Conservation (phyloP, 2,888 invertebrate genomes). For the Leptinotarsa rubiginosa region DNA sequence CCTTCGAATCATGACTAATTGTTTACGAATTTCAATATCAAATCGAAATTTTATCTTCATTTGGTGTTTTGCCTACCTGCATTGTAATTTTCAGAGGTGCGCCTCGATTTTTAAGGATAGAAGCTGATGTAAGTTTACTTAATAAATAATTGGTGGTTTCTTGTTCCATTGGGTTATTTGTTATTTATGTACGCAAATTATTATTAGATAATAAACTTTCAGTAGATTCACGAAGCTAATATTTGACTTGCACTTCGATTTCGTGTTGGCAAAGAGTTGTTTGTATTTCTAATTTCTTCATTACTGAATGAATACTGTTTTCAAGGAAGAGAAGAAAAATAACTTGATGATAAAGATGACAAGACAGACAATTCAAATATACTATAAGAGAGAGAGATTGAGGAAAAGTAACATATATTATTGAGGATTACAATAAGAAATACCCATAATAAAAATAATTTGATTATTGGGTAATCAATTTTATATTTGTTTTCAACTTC, state of each 20-base stretch:
- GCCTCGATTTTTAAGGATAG: neutral
- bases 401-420: too few relatives aligned
- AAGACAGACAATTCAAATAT: too few relatives aligned
- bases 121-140: neutral
- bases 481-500: too few relatives aligned
- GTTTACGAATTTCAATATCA: constrained; percentile 1
- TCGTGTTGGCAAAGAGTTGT: neutral
- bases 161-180: neutral
- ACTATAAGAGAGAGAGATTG: too few relatives aligned
- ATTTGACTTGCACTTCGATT: neutral
- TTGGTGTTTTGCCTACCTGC: neutral
- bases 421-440: too few relatives aligned
- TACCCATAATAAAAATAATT: too few relatives aligned
- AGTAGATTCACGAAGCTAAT: neutral
- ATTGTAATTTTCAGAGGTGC: constrained; percentile 16
- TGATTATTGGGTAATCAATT: too few relatives aligned
- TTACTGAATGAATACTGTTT: neutral
- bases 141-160: constrained; percentile 11
- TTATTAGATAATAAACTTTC: constrained; percentile 1
- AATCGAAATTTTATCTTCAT: constrained; percentile 6
- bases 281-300: neutral
- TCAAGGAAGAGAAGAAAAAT: neutral
- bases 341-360: too few relatives aligned
- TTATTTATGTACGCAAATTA: neutral
- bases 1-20: constrained; percentile 17